Base-by-base conservation (phyloP, 2,888 invertebrate genomes). In the Suillia variegata region DNA sequence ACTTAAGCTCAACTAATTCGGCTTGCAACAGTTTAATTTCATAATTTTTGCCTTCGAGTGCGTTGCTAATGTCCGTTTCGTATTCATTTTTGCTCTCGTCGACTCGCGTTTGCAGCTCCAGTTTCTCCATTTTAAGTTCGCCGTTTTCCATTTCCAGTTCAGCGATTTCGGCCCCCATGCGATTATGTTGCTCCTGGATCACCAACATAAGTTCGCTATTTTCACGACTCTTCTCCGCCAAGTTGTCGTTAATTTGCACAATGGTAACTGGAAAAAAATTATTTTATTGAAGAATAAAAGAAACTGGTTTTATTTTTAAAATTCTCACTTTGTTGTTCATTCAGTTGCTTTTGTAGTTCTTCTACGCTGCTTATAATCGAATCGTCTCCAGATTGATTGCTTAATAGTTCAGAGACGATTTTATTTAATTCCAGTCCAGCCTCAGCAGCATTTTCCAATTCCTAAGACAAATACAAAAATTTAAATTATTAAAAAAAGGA, bases 381-480 rank as follows among this genome's bases (percentile, higher is more conserved):
- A 61, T 86, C 85, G 73, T 86, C 86, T 1, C 89, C 86, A 63
- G 87, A 86, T 64, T 92, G 91, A 59, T 90, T 88, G 61, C 84
- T 86, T 54, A 90, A 79, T 67, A 89, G 84, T 70, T 89, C 89
- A 0, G 87, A 83, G 26, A 90, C 80, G 84, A 89, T 88, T 73
- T 85, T 83, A 71, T 90, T 89, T 52, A 90, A 77, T 79, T 93
- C 93, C 65, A 93, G 82, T 47, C 89, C 89, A 6, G 92, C 91
- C 70, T 92, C 91, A 0, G 93, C 91, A 1, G 92, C 91, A 71
- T 87, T 89, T 79, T 93, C 93, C 45, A 93, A 85, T 74, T 93
- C 87, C 76, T 86, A 71, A 21, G 56, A 56, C 49, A 18, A 53
- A 48, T 34, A 60, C 53, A 1, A 49, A 49, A 54, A 22, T 38